phyloP scores from a whole-genome alignment of 2,888 invertebrate genomes.

The Phyllotreta striolata region DNA sequence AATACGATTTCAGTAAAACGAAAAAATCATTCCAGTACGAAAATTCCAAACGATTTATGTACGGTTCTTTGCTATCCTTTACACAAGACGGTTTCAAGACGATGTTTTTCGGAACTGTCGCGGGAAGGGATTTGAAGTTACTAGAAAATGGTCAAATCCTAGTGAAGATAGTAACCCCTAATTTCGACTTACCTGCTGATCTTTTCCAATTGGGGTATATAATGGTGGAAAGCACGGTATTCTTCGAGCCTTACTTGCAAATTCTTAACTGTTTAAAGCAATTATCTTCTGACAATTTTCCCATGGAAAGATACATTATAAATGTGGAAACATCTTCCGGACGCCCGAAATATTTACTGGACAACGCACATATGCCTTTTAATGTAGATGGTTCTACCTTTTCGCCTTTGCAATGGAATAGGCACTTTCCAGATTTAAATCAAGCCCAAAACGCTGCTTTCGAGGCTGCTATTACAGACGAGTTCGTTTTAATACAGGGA shows the following conservation, averaged over 20 bases:
- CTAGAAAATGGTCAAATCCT: conserved; percentile 46
- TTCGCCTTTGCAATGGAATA: not conserved
- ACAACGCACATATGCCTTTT: conserved; percentile 60
- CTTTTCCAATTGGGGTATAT: conserved; percentile 61
- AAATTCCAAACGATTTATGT: conserved; percentile 69
- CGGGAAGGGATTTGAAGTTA: conserved; percentile 61
- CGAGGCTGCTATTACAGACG: conserved; percentile 70
- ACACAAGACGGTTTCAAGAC: conserved; percentile 74
- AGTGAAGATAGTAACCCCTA: not conserved
- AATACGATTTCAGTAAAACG: conserved; percentile 47
- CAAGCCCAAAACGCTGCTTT: conserved; percentile 72
- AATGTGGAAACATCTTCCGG: conserved; percentile 57
- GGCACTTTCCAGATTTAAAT: conserved; percentile 28
- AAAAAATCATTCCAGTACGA: conserved; percentile 60
- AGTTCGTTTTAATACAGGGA: conserved; percentile 83
- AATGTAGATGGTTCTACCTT: conserved; percentile 53
- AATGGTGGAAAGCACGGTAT: conserved; percentile 80
- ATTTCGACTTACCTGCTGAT: conserved; percentile 21
- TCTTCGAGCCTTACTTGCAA: conserved; percentile 84
- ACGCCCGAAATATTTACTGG: conserved; percentile 60
- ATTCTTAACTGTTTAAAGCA: conserved; percentile 70
- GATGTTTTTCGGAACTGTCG: conserved; percentile 74
- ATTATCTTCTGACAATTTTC: conserved; percentile 66
- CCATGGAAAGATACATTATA: conserved; percentile 75
- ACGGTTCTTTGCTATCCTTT: conserved; percentile 77